Conservation (phyloP, 2,797 vertebrate species). For the Micropoecilia bifurca region DNA sequence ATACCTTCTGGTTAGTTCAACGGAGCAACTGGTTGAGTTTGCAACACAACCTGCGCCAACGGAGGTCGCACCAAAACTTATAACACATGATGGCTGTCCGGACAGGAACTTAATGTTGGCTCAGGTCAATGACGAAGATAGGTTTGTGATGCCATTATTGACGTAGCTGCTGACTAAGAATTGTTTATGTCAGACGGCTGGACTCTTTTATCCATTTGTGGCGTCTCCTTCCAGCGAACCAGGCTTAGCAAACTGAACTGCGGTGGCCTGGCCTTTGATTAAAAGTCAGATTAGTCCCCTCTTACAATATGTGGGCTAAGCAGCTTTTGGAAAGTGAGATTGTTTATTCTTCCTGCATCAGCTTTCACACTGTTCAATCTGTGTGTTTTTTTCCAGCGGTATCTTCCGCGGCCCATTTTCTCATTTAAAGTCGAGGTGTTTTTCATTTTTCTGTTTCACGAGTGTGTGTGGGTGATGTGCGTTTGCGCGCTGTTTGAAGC, state of each 20-base stretch:
- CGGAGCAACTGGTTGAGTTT: neutral
- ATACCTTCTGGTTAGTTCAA: neutral
- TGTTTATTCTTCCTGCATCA: conserved; percentile 37
- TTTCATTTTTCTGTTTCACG: conserved; percentile 15
- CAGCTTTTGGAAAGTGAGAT: conserved; percentile 41
- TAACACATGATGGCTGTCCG: conserved; percentile 11
- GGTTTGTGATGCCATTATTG: conserved; percentile 45
- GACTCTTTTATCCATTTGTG: conserved; percentile 30
- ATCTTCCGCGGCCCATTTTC: conserved; percentile 21
- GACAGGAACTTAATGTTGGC: conserved; percentile 33
- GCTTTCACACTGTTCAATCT: conserved; percentile 25
- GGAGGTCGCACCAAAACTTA: conserved; percentile 48
- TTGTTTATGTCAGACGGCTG: conserved; percentile 35
- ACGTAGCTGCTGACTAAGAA: conserved; percentile 55
- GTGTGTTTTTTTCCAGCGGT: conserved; percentile 4
- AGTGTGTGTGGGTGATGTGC: conserved; percentile 55
- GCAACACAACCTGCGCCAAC: neutral
- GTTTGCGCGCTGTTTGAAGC: conserved; percentile 46
- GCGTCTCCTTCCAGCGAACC: conserved; percentile 43
- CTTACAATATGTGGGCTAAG: conserved; percentile 46
- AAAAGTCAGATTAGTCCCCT: conserved; percentile 63
- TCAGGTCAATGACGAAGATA: conserved; percentile 39
- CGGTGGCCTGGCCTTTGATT: conserved; percentile 54
- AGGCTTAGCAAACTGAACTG: conserved; percentile 47
- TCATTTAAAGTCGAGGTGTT: conserved; percentile 37